Base-by-base conservation (phyloP, 2,888 invertebrate species). In the Strigamia maritima region DNA sequence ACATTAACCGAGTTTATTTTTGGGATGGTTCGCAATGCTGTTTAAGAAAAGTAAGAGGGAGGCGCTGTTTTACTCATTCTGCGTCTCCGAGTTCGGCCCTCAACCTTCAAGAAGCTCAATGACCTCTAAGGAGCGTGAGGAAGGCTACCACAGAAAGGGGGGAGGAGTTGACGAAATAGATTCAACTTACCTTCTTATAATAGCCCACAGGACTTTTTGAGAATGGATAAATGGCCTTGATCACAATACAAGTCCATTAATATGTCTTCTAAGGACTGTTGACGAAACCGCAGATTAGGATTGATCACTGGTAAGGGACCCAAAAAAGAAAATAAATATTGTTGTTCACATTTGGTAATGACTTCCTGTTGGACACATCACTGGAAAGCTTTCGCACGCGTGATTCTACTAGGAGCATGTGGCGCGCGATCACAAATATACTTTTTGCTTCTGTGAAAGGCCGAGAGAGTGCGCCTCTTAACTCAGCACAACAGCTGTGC, bases 101-200 rank as follows among this genome's bases (percentile, higher is more conserved):
- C 60, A 65, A 65, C 60, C 60, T 65, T 65, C 60, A 65, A 65
- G 60, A 65, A 65, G 60, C 60, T 65, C 60, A 65, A 65, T 65
- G 60, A 65, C 60, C 60, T 65, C 24, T 22, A 22, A 49, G 22
- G 60, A 65, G 60, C 19, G 60, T 12, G 22, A 65, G 60, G 60
- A 65, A 65, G 60, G 60, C 60, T 22, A 65, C 60, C 60, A 65
- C 60, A 7, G 60, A 65, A 65, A 65, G 60, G 60, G 60, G 60
- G 60, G 60, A 65, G 60, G 60, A 65, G 60, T 65, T 65, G 60
- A 65, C 22, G 60, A 65, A 65, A 65, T 65, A 19, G 60, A 65
- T 24, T 65, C 60, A 65, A 65, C 60, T 65, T 65, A 65, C 60
- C 60, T 65, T 65, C 60, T 65, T 65, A 65, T 65, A 65, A 65